A percentile compares a stretch with the other conserved stretches of the same genome.
These are phyloP conservation scores for Bungarus multicinctus DNA, from an alignment of 2,113 vertebrate species.

Conservation along the genomic window DNA sequence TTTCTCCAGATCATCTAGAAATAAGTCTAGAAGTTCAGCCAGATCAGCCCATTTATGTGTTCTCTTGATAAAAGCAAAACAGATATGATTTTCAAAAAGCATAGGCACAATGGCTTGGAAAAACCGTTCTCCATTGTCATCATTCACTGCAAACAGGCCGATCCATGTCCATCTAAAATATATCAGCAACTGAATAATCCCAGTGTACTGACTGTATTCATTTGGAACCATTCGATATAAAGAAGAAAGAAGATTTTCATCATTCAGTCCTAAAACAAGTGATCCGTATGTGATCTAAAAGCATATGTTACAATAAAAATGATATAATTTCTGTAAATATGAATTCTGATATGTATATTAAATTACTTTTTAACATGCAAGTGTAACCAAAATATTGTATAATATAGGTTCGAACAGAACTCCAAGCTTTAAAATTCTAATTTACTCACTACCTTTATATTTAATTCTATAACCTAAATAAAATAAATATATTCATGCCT, in stretches of 20 bases:
- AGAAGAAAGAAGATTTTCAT: conserved; percentile 13
- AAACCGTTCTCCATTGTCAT: conserved; percentile 3
- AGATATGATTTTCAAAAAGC: not conserved
- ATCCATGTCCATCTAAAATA: conserved; percentile 36
- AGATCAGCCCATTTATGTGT: not conserved
- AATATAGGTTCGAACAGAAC: not conserved
- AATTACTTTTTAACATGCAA: not conserved
- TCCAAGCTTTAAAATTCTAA: not conserved
- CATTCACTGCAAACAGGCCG: not conserved
- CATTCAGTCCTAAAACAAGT: not conserved
- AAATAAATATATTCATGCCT: not conserved
- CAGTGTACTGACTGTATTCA: not conserved
- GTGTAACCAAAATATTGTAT: not conserved
- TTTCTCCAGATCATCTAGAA: not conserved
- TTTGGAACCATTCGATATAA: not conserved
- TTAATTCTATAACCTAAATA: not conserved
- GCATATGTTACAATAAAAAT: not conserved
- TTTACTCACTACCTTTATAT: not conserved
- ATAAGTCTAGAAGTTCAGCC: not conserved
- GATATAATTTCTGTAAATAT: not conserved
- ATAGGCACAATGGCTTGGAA: not conserved
- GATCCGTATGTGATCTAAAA: conserved; percentile 20
- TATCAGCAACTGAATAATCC: not conserved
- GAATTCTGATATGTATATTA: not conserved
- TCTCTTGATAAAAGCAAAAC: conserved; percentile 7